Evolutionary conservation across 2,888 invertebrate species (phyloP), one percentile per base, ranked within the genome.

Genomic region (Trachelus iudaicus): DNA sequence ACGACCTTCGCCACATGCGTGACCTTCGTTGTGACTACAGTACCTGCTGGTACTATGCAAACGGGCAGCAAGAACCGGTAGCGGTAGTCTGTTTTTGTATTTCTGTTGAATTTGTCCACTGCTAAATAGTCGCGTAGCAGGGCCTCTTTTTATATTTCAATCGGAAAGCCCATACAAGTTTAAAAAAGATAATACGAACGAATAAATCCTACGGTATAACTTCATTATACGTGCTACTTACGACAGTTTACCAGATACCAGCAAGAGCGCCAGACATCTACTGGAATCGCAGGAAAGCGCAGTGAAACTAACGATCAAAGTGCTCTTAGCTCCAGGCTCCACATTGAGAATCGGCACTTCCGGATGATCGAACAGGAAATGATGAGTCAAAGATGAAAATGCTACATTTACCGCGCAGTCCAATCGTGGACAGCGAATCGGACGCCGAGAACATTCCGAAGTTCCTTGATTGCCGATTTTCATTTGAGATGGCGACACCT

Each of bases 331-430:
- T 11, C 86, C 90, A 0, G 90, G 89, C n/a, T 90, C 89, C 37
- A 91, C 86, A 71, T 85, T 87, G 23, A 91, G 79, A 13, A 91
- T 87, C 34, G 92, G 92, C 1, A 93, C 89, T 86, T 93, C 93
- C 1, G 93, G 92, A 85, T 94, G 94, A 83, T 94, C 94, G 83
- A 93, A 93, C 79, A 92, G 89, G 81, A 94, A 94, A 86, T 94
- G 94, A 73, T 92, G 91, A 30, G 92, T 91, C 4, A 94, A 86
- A 1, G 93, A 92, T 40, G 93, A 92, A 73, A 93, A 91, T 0
- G 94, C 93, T 9, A 94, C 92, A 78, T 92, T 93, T 80, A 93
- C 93, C 9, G 91, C 90, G 83, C 94, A 94, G 33, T 92, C 90
- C 3, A 92, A 84, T 79, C 93, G 91, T 1, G 94, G 94, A 83